Base-by-base conservation (phyloP, 2,113 vertebrate genomes). In the Poecilia latipinna region DNA sequence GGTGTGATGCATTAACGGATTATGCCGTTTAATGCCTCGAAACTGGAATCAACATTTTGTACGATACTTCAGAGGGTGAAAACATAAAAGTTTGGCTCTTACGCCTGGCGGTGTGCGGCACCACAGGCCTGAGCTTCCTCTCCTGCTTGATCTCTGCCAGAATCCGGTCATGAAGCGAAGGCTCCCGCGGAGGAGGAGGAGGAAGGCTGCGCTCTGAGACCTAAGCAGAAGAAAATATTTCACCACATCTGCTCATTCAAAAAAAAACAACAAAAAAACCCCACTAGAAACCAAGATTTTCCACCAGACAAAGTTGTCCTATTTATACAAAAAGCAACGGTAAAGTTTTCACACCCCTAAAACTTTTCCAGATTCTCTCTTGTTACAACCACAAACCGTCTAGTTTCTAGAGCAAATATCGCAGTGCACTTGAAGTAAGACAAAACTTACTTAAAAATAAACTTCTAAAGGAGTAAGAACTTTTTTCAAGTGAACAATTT, bases 61-160 rank as follows among this genome's bases (percentile, higher is more conserved):
- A 24, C 1, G 2, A n/a, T 10, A 0, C 7, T 54, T 57, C 24
- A 22, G 19, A n/a, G n/a, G 22, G 51, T 48, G 17, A 57, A 57
- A 24, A n/a, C 10, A 24, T 10, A n/a, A n/a, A 24, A 8, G 61
- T 4, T 29, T 61, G 4, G 8, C 6, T 0, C 91, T 81, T 90
- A 97, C 98, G 89, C 87, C 95, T 96, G 0, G 90, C 78, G 80
- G 24, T 82, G 5, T 86, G 80, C 0, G 5, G 78, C 32, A 84
- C 92, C 76, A 98, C 97, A 0, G 97, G 97, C 3, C 95, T 91
- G 4, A 99, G 96, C 86, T 96, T 97, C 68, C 95, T 92, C 76
- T 98, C 96, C 88, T 96, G 96, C 80, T 95, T 96, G 90, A 99
- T 98, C 86, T 95, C 97, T 64, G 97, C 96, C 85, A 99, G 90